Conservation (phyloP, 2,888 invertebrate species). For the Eupithecia subfuscata region DNA sequence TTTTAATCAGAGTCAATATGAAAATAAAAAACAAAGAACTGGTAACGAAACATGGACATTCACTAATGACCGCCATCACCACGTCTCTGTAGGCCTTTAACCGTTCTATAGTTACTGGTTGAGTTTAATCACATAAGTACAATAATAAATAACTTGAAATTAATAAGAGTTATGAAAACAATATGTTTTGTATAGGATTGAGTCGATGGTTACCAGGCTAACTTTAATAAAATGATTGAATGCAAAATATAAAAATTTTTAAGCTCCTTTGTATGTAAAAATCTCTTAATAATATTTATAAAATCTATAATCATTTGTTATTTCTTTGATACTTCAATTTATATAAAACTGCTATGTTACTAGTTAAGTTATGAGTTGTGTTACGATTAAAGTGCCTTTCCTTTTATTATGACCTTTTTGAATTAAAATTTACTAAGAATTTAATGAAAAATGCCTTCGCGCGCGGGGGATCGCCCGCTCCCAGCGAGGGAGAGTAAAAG, state of each 20-base stretch:
- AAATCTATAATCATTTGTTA: neutral
- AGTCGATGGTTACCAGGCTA: neutral
- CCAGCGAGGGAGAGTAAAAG: too few relatives aligned
- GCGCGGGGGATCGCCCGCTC: too few relatives aligned
- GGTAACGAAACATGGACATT: too few relatives aligned
- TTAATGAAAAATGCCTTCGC: too few relatives aligned
- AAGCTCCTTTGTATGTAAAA: neutral
- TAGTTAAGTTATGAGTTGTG: neutral
- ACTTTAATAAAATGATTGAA: neutral
- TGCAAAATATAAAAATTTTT: neutral
- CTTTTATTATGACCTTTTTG: neutral
- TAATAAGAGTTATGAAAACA: neutral
- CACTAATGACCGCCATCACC: too few relatives aligned
- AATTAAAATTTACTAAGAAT: neutral
- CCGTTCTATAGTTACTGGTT: too few relatives aligned
- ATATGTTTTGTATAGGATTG: neutral
- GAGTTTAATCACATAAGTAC: too few relatives aligned
- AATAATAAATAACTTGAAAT: too few relatives aligned
- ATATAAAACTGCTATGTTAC: neutral
- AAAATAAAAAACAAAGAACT: too few relatives aligned
- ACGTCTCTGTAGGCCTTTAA: too few relatives aligned
- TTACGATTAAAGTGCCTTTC: neutral
- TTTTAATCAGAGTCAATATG: too few relatives aligned
- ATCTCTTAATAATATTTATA: neutral
- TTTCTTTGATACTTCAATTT: neutral